Evolutionary conservation across 2,113 vertebrate genomes (phyloP).

Genomic region (Rhinopithecus roxellana): DNA sequence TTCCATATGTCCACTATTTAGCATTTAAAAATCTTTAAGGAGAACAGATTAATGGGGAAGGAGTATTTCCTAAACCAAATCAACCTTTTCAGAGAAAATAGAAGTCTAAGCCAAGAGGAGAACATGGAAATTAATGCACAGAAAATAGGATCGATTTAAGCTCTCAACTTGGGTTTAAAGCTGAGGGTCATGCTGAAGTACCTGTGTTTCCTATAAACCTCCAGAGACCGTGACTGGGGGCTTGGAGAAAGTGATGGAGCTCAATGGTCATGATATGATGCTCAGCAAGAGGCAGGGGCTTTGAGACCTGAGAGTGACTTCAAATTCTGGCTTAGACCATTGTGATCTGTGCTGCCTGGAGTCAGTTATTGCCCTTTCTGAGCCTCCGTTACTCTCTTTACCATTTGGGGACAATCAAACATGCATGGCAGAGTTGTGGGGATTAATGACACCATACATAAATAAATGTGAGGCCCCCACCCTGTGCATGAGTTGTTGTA

Average conservation of each 20-base stretch:
- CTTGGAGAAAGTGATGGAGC: rapidly evolving
- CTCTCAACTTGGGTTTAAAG: rapidly evolving
- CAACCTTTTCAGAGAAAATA: not conserved
- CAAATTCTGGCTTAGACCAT: rapidly evolving
- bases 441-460: rapidly evolving
- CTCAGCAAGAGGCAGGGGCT: too few relatives aligned
- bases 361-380: not conserved
- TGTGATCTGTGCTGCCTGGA: not conserved
- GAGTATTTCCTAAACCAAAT: rapidly evolving
- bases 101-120: not conserved
- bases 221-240: rapidly evolving
- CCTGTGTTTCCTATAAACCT: rapidly evolving
- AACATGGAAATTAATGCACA: rapidly evolving
- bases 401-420: not conserved
- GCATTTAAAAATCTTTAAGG: too few relatives aligned
- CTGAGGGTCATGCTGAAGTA: rapidly evolving
- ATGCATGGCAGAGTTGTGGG: rapidly evolving
- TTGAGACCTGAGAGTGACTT: not conserved
- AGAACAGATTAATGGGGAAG: not conserved
- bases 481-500: rapidly evolving
- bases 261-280: rapidly evolving
- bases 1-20: not conserved
- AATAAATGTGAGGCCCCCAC: rapidly evolving
- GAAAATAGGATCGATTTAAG: rapidly evolving
- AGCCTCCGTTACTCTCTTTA: not conserved